Evolutionary conservation across 92 coral and sea anemone genomes (phyloP).

Genomic region (Zoanthus solanderi): DNA sequence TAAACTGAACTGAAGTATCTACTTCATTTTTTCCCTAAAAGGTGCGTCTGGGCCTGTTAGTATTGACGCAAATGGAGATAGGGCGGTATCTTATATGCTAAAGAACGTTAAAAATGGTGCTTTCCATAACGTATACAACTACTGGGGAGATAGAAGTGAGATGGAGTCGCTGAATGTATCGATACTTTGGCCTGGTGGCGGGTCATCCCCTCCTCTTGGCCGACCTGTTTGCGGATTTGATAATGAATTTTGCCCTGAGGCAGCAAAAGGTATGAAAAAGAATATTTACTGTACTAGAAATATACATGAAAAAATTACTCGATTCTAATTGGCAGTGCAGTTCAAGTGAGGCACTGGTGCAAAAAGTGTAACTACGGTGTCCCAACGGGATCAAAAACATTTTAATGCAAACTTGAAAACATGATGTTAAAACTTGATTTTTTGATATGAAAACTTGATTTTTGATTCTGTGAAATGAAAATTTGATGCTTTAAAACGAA

Average conservation of each 20-base stretch:
- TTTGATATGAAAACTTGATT: no score
- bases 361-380: no score
- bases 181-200: conserved; percentile 79
- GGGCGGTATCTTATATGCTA: conserved; percentile 64
- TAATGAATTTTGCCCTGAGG: conserved; percentile 64
- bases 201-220: conserved; percentile 74
- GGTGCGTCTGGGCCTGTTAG: conserved; percentile 73
- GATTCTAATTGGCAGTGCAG: no score
- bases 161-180: conserved; percentile 53
- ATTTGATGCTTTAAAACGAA: no score
- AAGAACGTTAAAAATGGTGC: conserved; percentile 23
- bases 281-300: no score
- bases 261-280: conserved; percentile 57
- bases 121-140: conserved; percentile 54
- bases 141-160: conserved; percentile 51
- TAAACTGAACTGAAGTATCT: no score
- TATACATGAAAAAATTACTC: no score
- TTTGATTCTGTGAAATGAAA: no score
- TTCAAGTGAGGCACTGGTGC: no score
- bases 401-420: no score
- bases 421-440: no score
- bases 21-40: neutral
- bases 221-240: conserved; percentile 86
- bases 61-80: conserved; percentile 73
- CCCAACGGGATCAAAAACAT: no score